Percentiles rank a stretch among this genome's conserved stretches.
These are phyloP conservation scores for Ricordea florida DNA, from an alignment of 92 coral and sea anemone genomes.

Conservation along the genomic window DNA sequence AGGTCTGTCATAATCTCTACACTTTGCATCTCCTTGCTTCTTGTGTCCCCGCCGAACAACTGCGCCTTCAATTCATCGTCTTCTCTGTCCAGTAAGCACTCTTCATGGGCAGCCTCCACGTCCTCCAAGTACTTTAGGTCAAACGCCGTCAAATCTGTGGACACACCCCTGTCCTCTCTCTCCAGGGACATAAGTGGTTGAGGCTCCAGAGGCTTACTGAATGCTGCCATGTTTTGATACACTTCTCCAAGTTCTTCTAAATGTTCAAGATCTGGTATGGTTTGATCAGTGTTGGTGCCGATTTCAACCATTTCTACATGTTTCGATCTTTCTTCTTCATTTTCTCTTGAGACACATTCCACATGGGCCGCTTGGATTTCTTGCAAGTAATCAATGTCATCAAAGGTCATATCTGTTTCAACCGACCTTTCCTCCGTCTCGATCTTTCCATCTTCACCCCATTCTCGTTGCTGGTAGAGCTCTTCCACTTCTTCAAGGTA, in stretches of 20 bases:
- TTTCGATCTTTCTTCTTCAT: background rate
- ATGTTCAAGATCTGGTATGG: slow-evolving; percentile 28
- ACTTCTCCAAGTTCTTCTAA: slow-evolving; percentile 23
- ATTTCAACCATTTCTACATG: slow-evolving; percentile 1
- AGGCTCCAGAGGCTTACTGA: background rate
- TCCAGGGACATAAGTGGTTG: background rate
- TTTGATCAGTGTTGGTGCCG: slow-evolving; percentile 34
- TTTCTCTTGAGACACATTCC: background rate
- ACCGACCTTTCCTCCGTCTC: slow-evolving; percentile 40
- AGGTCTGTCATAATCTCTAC: slow-evolving; percentile 66
- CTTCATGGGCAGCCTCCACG: slow-evolving; percentile 42
- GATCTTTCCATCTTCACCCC: background rate
- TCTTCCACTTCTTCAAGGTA: slow-evolving; percentile 67
- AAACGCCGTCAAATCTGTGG: slow-evolving; percentile 48
- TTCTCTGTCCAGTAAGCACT: slow-evolving; percentile 9
- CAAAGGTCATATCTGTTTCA: slow-evolving; percentile 58
- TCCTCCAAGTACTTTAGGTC: slow-evolving; percentile 63
- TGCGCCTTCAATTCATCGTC: slow-evolving; percentile 27
- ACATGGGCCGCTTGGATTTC: slow-evolving; percentile 35
- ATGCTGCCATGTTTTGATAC: slow-evolving; percentile 10
- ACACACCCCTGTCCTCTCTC: slow-evolving; percentile 20
- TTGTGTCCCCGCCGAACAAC: background rate
- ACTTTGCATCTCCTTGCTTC: slow-evolving; percentile 36
- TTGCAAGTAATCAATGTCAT: slow-evolving; percentile 43
- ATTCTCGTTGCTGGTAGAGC: slow-evolving; percentile 13